phyloP scores from a whole-genome alignment of 2,113 vertebrate genomes.

The Rostratula benghalensis region DNA sequence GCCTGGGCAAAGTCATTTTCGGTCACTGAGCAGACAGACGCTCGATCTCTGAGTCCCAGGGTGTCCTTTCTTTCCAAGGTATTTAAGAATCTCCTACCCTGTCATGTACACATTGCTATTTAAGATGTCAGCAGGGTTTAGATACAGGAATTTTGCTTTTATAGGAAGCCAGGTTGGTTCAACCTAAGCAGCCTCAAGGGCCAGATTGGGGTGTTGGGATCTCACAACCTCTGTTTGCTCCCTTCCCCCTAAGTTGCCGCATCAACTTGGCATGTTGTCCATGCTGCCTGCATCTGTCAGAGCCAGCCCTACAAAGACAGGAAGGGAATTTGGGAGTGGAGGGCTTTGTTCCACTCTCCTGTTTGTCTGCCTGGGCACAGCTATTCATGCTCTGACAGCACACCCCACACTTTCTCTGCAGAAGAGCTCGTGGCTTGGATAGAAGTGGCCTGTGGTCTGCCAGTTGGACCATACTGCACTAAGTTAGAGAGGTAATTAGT shows the following conservation, averaged over 20 bases:
- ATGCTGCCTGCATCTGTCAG: neutral
- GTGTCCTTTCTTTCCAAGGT: neutral
- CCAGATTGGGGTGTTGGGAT: neutral
- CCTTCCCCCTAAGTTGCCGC: neutral
- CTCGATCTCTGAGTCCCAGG: neutral
- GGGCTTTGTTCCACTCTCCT: neutral
- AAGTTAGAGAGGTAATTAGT: neutral
- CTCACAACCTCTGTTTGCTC: neutral
- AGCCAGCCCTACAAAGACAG: neutral
- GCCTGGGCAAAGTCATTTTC: neutral
- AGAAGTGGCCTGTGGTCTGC: neutral
- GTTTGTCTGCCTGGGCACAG: neutral
- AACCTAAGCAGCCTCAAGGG: neutral
- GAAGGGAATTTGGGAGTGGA: neutral
- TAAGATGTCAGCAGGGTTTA: neutral
- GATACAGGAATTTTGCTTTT: neutral
- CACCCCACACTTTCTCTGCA: neutral
- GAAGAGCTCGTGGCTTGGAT: neutral
- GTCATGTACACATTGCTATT: neutral
- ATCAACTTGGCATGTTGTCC: neutral
- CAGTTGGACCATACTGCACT: neutral
- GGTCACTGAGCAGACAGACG: neutral
- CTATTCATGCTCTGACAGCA: neutral
- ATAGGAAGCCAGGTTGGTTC: neutral
- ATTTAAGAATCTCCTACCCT: neutral